A percentile compares a stretch with the other conserved stretches of the same genome.
Evolutionary conservation across 2,113 vertebrate species (phyloP).

Genomic region (Rissa tridactyla): DNA sequence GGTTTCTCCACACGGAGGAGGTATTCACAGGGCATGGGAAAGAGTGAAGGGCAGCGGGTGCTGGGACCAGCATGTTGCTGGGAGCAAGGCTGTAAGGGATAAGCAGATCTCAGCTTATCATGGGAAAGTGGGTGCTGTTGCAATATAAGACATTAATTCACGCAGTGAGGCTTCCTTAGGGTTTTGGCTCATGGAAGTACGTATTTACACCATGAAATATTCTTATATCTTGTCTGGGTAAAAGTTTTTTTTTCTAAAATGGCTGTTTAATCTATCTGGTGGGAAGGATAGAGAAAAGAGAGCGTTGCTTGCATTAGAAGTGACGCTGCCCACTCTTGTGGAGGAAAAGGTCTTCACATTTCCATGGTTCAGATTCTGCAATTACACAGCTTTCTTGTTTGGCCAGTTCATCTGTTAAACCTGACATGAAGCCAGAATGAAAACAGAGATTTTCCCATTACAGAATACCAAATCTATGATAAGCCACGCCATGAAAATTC

Average conservation of each 20-base stretch:
- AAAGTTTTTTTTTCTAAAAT: not conserved
- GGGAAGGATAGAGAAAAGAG: not conserved
- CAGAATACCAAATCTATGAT: slow-evolving; percentile 57
- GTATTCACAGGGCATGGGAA: not conserved
- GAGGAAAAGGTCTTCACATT: slow-evolving; percentile 48
- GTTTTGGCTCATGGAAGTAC: not conserved
- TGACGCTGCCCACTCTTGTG: slow-evolving; percentile 59
- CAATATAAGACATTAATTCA: not conserved
- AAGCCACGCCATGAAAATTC: not conserved
- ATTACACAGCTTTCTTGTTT: slow-evolving; percentile 59
- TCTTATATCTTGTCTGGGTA: not conserved
- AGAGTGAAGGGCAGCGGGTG: not conserved
- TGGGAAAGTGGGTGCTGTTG: not conserved
- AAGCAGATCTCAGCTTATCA: not conserved
- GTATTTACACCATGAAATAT: not conserved
- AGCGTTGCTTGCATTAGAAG: slow-evolving; percentile 20
- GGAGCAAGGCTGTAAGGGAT: not conserved
- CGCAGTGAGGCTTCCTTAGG: not conserved
- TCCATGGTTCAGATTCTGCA: slow-evolving; percentile 39
- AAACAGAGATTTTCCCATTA: slow-evolving; percentile 62
- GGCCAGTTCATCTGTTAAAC: slow-evolving; percentile 50
- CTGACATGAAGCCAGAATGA: slow-evolving; percentile 38
- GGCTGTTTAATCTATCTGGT: not conserved
- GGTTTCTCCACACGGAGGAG: not conserved
- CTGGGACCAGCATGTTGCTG: not conserved